These are phyloP conservation scores for Falcunculus frontatus DNA, from an alignment of 2,113 vertebrate species.

Conservation along the genomic window DNA sequence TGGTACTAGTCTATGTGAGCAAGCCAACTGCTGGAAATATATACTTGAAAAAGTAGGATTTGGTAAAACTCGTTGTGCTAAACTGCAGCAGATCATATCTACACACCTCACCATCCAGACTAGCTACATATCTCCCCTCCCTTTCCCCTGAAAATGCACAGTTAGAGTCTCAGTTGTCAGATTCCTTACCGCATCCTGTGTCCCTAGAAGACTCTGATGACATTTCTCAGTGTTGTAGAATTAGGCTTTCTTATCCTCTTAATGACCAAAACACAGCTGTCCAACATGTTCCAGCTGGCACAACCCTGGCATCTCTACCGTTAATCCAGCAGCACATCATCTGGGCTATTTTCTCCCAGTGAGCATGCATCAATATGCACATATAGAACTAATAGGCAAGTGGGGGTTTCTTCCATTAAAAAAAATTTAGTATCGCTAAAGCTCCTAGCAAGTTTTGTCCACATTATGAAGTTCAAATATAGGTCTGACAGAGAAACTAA, in stretches of 20 bases:
- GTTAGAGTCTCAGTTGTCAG: not conserved
- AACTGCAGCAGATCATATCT: not conserved
- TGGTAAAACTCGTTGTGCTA: not conserved
- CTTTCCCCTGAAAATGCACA: not conserved
- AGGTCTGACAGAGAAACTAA: not conserved
- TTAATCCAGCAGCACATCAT: not conserved
- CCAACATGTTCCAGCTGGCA: not conserved
- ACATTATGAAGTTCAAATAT: not conserved
- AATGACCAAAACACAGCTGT: constrained; percentile 47
- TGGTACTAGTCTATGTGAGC: not conserved
- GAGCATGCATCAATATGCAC: not conserved
- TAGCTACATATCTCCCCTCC: fast-evolving
- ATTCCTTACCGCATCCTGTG: not conserved
- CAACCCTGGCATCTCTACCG: not conserved
- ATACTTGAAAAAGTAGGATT: not conserved
- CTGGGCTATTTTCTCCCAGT: not conserved
- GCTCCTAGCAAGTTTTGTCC: not conserved
- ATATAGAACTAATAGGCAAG: not conserved
- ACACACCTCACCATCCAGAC: not conserved
- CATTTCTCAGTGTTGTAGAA: constrained; percentile 1
- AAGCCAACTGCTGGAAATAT: not conserved
- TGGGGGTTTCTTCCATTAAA: not conserved
- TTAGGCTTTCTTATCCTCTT: constrained; percentile 37
- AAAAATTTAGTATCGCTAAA: not conserved
- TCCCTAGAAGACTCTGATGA: not conserved